phyloP scores from a whole-genome alignment of 2,797 vertebrate genomes.

The Morelia viridis region DNA sequence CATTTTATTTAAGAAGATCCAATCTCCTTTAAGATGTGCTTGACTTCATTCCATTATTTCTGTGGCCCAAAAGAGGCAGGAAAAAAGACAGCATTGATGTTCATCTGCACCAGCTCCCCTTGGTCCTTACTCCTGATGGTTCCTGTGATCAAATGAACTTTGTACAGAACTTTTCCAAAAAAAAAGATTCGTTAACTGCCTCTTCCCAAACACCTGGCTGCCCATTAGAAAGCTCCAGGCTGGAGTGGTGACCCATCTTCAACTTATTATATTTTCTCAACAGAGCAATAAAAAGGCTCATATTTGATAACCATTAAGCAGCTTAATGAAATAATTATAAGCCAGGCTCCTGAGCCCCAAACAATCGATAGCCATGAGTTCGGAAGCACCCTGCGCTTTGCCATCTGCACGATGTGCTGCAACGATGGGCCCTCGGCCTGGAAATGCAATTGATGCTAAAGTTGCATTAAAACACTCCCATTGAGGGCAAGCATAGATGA shows the following conservation, averaged over 20 bases:
- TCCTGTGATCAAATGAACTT: neutral
- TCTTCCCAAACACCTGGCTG: neutral
- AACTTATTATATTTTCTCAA: constrained; percentile 14
- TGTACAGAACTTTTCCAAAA: neutral
- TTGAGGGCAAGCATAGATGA: constrained; percentile 88
- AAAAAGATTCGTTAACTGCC: neutral
- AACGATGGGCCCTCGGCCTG: constrained; percentile 64
- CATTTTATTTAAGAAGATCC: too few species aligned
- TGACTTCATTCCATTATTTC: too few species aligned
- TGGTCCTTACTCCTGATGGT: too few species aligned
- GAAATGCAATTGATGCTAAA: constrained; percentile 76
- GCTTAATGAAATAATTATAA: constrained; percentile 81
- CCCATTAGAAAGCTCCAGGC: constrained; percentile 17
- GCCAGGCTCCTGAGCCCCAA: constrained; percentile 56
- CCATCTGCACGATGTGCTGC: constrained; percentile 67
- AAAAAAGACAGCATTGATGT: too few species aligned
- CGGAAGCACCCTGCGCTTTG: constrained; percentile 48
- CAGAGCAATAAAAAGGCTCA: constrained; percentile 61
- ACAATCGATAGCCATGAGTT: constrained; percentile 72
- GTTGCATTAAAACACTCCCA: constrained; percentile 89
- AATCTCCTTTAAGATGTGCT: too few species aligned
- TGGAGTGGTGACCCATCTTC: constrained; percentile 37
- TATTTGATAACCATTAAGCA: constrained; percentile 77
- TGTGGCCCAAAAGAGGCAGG: too few species aligned
- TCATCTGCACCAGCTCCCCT: too few species aligned